These are phyloP conservation scores for Eupithecia exiguata DNA, from an alignment of 2,888 invertebrate genomes.

Conservation along the genomic window DNA sequence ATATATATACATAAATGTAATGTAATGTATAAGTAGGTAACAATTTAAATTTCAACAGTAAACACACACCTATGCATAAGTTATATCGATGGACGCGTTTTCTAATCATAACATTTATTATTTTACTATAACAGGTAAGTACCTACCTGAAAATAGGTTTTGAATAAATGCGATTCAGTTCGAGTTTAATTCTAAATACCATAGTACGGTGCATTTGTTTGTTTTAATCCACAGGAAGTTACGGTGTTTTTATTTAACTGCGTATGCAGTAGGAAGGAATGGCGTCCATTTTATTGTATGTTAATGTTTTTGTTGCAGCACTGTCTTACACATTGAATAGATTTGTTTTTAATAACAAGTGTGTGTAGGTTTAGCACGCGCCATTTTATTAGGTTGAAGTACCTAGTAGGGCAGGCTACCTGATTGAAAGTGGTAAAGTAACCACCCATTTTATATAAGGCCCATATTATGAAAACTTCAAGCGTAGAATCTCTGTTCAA, in stretches of 20 bases:
- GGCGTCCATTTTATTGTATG: constrained; percentile 32
- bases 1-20: no score
- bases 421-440: no score
- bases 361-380: neutral
- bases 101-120: no score
- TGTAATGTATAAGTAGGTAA: no score
- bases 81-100: no score
- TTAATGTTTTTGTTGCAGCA: constrained; percentile 16
- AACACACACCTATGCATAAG: no score
- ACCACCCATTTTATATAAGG: no score
- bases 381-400: no score
- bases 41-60: no score
- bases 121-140: neutral
- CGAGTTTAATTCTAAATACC: constrained; percentile 30
- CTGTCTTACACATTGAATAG: neutral
- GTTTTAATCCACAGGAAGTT: constrained; percentile 43
- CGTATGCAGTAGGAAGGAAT: constrained; percentile 30
- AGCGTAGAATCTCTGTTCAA: no score
- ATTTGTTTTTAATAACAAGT: neutral
- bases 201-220: constrained; percentile 34
- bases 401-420: no score
- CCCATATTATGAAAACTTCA: no score
- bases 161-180: constrained; percentile 14
- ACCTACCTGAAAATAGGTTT: neutral
- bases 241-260: constrained; percentile 39